Base-by-base conservation (phyloP, 1,140 invertebrate species). In the Bombus huntii region DNA sequence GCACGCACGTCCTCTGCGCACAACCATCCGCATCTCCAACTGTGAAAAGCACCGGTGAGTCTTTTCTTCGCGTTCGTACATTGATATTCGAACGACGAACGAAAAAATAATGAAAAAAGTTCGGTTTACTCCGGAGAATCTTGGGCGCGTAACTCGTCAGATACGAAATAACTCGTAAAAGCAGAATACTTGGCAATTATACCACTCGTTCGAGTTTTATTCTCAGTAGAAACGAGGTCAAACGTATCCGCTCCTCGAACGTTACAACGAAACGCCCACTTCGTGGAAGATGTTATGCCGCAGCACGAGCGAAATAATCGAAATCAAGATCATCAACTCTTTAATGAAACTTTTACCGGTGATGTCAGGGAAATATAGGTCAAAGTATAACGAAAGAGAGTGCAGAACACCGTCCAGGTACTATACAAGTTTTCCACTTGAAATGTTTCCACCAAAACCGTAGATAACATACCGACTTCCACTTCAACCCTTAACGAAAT, bases 1-100 rank as follows among this genome's bases (percentile, higher is more conserved):
- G 92, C 85, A 92, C 93, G 42, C 94, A 94, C 72, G 88, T 92
- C 12, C 89, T 94, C 65, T 88, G 88, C 70, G 94, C 94, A 31
- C 92, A 94, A 85, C 92, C 93, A n/a, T 93, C 93, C 59, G 91
- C 92, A 42, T 92, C 91, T 37, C 94, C 94, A 25, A 94, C 94
- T 70, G 92, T 90, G 86, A 95, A 92, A 85, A 94, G 92, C 81
- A 90, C 89, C 42, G 94, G 94, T 95, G 81, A 94, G 93, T 92
- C 25, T n/a, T 62, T 65, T 74, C 25, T 10, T 22, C 53, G 3
- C 22, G 9, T 71, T 3, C 28, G 39, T 13, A 25, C 18, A 53
- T 53, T 53, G 47, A 22, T 53, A 53, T 53, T 53, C 47, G 47
- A 22, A 18, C 47, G 1, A 12, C 28, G 15, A 47, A 39, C 25